Evolutionary conservation across 2,113 vertebrate genomes (phyloP).

Genomic region (Kryptolebias marmoratus): DNA sequence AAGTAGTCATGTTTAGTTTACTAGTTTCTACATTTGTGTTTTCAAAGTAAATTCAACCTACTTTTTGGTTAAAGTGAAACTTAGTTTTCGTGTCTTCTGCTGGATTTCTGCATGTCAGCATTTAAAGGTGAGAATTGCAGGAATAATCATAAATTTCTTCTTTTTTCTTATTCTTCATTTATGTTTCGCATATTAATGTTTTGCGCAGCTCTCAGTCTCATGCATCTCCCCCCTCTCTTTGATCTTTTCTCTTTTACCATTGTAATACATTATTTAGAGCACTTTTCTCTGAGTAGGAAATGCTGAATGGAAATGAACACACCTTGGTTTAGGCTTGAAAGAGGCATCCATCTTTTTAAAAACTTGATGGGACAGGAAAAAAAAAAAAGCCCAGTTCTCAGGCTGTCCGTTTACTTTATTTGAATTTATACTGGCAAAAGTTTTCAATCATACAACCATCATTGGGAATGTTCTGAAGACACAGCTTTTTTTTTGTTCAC

Average conservation of each 20-base stretch:
- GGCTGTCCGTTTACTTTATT: background rate
- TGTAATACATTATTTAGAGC: background rate
- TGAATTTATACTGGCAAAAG: background rate
- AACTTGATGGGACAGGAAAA: background rate
- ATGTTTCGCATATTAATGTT: background rate
- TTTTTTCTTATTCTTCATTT: background rate
- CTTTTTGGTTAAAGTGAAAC: background rate
- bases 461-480: too few relatives aligned
- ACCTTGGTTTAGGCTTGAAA: background rate
- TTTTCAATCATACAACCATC: background rate
- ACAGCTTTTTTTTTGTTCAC: too few relatives aligned
- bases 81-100: background rate
- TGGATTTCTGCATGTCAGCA: background rate
- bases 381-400: background rate
- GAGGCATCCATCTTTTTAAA: background rate
- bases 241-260: background rate
- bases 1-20: too few relatives aligned
- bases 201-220: background rate
- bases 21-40: too few relatives aligned
- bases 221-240: background rate
- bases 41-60: background rate
- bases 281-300: background rate
- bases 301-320: background rate
- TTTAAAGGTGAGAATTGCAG: background rate
- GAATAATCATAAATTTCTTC: background rate